Percentiles rank a stretch among this genome's conserved stretches.
Conservation (phyloP, 2,888 invertebrate genomes). For the Lasiommata megera region DNA sequence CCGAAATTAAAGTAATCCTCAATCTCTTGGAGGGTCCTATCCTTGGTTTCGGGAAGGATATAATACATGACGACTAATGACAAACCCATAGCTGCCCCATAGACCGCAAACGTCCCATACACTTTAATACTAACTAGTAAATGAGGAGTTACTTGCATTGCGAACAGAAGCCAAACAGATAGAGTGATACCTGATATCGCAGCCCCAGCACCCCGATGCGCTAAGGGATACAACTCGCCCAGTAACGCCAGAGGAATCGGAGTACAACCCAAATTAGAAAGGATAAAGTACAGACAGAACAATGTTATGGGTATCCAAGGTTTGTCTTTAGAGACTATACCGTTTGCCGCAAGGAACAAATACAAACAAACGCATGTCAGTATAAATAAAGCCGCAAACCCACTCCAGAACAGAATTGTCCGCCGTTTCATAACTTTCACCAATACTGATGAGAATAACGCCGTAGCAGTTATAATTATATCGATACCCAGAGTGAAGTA, state of each 20-base stretch:
- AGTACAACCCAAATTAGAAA: constrained; percentile 58
- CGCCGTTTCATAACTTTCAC: constrained; percentile 52
- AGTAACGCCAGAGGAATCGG: constrained; percentile 55
- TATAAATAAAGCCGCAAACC: constrained; percentile 43
- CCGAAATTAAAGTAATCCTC: constrained; percentile 17
- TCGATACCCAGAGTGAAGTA: constrained; percentile 53
- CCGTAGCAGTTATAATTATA: constrained; percentile 47
- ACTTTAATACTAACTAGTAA: constrained; percentile 46
- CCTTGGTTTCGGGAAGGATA: constrained; percentile 16
- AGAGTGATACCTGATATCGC: constrained; percentile 43
- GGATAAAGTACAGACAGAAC: constrained; percentile 49
- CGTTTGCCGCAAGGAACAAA: constrained; percentile 42
- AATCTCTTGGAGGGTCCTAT: constrained; percentile 17
- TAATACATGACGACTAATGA: constrained; percentile 35
- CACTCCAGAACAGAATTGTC: constrained; percentile 51
- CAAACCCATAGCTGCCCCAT: constrained; percentile 41
- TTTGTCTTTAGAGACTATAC: constrained; percentile 39
- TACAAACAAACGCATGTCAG: constrained; percentile 45
- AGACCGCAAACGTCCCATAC: constrained; percentile 56
- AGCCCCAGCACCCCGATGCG: constrained; percentile 51
- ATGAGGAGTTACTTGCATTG: constrained; percentile 49
- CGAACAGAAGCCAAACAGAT: constrained; percentile 42
- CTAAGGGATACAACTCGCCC: constrained; percentile 60
- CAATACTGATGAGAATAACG: constrained; percentile 47
- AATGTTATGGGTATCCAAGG: constrained; percentile 46